Conservation (phyloP, 2,113 vertebrate species). For the Perognathus longimembris region DNA sequence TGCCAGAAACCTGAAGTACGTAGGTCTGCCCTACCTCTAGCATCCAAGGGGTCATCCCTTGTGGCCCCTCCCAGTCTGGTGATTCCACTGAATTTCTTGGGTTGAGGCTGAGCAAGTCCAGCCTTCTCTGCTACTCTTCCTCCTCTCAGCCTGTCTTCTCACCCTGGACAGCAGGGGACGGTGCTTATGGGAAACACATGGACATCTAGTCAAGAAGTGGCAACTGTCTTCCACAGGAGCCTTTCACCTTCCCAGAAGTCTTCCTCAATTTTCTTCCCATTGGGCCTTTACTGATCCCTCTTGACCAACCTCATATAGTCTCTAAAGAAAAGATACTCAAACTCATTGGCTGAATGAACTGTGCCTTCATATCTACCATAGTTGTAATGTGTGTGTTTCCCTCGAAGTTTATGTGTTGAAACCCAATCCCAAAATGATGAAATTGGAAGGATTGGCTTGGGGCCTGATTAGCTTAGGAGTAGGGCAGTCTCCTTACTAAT, state of each 20-base stretch:
- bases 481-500: neutral
- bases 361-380: neutral
- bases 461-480: too few species aligned
- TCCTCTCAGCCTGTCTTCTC: neutral
- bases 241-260: neutral
- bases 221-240: neutral
- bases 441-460: neutral
- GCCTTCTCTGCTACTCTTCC: too few species aligned
- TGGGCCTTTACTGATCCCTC: neutral
- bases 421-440: neutral
- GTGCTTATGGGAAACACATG: neutral
- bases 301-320: neutral
- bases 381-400: neutral
- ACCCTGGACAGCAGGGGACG: slow-evolving; percentile 45
- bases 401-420: neutral
- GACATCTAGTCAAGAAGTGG: neutral
- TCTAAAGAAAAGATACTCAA: neutral
- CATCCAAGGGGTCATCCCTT: too few species aligned
- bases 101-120: accelerated
- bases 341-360: neutral
- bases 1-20: neutral
- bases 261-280: neutral
- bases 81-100: neutral
- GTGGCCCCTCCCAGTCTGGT: neutral
- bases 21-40: neutral